These are phyloP conservation scores for Mormyrus proboscirostris DNA, from an alignment of 2,797 vertebrate species.

Conservation along the genomic window DNA sequence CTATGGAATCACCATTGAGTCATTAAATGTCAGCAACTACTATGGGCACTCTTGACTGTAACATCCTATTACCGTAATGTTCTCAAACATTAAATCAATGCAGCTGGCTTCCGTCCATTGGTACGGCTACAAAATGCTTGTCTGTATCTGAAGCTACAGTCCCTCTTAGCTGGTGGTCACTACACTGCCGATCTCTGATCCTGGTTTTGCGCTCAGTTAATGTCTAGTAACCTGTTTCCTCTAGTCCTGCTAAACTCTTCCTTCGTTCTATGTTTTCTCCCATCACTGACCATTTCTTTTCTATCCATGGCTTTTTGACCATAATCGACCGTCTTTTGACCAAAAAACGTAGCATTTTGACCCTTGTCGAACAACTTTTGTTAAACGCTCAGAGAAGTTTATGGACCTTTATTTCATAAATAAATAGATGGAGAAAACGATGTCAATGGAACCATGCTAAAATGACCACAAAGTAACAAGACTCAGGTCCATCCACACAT, in stretches of 20 bases:
- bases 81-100: background rate
- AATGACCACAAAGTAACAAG: background rate
- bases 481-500: background rate
- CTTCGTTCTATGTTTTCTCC: background rate
- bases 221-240: background rate
- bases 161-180: background rate
- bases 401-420: background rate
- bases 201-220: background rate
- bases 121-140: background rate
- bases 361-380: background rate
- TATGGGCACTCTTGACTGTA: background rate
- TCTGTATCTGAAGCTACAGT: background rate
- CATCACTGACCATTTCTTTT: background rate
- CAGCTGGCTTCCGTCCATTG: background rate
- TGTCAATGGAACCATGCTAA: background rate
- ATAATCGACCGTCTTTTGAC: background rate
- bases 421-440: background rate
- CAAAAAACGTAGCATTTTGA: background rate
- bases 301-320: background rate
- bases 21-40: background rate
- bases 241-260: background rate
- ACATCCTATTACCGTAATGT: background rate
- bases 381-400: background rate
- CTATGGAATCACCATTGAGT: background rate
- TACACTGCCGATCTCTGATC: background rate